Percentiles rank a stretch among this genome's conserved stretches.
Conservation (phyloP, 1,140 invertebrate species). For the Campoletis sonorensis region DNA sequence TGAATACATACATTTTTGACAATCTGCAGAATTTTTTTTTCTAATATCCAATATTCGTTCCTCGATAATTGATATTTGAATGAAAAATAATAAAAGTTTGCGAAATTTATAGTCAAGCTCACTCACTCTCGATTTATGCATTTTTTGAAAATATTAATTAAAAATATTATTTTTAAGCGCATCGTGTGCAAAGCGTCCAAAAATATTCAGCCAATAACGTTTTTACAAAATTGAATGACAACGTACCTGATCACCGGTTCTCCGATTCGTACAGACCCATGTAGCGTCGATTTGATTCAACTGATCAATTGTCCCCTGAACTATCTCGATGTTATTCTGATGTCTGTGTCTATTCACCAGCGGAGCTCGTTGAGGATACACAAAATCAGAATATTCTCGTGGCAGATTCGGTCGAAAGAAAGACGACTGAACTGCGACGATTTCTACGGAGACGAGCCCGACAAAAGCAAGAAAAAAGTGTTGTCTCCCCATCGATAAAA, state of each 20-base stretch:
- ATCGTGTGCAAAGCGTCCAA: too few relatives aligned
- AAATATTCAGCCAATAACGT: background rate
- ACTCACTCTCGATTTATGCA: too few relatives aligned
- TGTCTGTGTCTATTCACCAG: background rate
- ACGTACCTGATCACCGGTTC: background rate
- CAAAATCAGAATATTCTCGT: background rate
- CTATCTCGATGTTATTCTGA: background rate
- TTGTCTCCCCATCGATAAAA: background rate
- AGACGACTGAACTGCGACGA: background rate
- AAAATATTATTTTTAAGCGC: too few relatives aligned
- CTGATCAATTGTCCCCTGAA: background rate
- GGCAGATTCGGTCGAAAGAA: background rate
- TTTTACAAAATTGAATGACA: background rate
- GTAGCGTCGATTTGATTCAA: background rate
- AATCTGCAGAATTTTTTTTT: too few relatives aligned
- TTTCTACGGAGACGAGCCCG: background rate
- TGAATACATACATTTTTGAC: too few relatives aligned
- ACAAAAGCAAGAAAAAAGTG: background rate
- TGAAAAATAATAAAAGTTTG: too few relatives aligned
- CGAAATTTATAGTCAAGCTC: too few relatives aligned
- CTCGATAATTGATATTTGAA: too few relatives aligned
- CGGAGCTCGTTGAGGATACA: background rate
- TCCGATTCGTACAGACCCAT: background rate
- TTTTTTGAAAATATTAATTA: too few relatives aligned
- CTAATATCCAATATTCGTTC: too few relatives aligned